Evolutionary conservation across 2,888 invertebrate species (phyloP).

Genomic region (Aproaerema taeniolella): DNA sequence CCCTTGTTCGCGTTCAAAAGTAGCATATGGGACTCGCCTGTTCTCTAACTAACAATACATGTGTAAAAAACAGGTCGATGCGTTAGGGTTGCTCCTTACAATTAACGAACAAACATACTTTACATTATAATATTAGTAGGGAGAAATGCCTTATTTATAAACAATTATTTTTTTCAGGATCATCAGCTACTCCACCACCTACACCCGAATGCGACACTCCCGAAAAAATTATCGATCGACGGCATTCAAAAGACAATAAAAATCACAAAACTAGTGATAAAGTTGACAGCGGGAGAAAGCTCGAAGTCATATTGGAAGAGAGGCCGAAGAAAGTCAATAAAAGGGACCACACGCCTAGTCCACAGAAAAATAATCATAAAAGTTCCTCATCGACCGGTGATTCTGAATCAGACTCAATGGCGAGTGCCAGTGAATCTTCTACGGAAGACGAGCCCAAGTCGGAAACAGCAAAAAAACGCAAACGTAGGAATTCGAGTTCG

Average conservation of each 20-base stretch:
- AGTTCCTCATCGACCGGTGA: conserved; percentile 59
- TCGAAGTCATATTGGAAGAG: conserved; percentile 52
- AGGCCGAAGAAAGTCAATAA: conserved; percentile 46
- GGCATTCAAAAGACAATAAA: conserved; percentile 50
- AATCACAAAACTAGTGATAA: conserved; percentile 50
- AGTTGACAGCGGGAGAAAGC: conserved; percentile 45
- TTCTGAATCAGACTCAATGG: conserved; percentile 53
- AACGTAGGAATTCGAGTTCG: conserved; percentile 50
- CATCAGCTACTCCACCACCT: conserved; percentile 60
- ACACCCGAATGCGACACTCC: conserved; percentile 53
- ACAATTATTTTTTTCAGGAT: conserved; percentile 37
- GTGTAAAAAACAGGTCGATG: too few species aligned
- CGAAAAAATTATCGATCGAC: conserved; percentile 49
- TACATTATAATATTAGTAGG: background rate
- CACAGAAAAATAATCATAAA: conserved; percentile 40
- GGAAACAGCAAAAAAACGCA: conserved; percentile 52
- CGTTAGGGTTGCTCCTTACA: too few species aligned
- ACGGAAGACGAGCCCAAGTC: conserved; percentile 41
- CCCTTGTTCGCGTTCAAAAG: too few species aligned
- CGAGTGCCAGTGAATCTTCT: conserved; percentile 42
- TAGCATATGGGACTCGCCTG: too few species aligned
- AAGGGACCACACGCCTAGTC: conserved; percentile 51
- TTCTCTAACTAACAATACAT: too few species aligned
- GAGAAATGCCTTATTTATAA: too few species aligned
- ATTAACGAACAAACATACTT: too few species aligned